Evolutionary conservation across 2,888 invertebrate genomes (phyloP), one percentile per base, ranked within the genome.

Genomic region (Melikaiella ostensackeni): DNA sequence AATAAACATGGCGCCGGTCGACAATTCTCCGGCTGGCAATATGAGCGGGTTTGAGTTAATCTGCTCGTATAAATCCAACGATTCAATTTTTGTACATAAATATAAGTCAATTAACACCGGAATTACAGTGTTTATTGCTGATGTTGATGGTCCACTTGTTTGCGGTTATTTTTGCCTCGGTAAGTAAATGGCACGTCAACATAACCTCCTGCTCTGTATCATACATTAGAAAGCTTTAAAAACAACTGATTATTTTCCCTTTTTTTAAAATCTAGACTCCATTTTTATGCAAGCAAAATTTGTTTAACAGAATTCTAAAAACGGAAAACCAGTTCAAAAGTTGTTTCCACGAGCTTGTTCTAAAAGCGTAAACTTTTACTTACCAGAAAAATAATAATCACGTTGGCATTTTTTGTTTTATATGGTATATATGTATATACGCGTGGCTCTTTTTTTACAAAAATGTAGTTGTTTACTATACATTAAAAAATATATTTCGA

Each of bases 141-240:
- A 97, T 90, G 96, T 98, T 7, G 97, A 97, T 84, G 97, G 98
- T 0, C 98, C 98, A n/a, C 93, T 97, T 50, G 97, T 98, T 5
- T 96, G 96, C 89, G 97, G 98, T 76, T 97, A 95, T 90, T 96
- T 98, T 90, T 95, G 96, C 87, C 92, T 98, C 74, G 97, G 98
- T 98, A 93, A 92, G 92, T 89, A 46, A 59, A 76, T 77, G 1
- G 5, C 35, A 7, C 24, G 2, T 11, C 1, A 64, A 75, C 33
- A 50, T 70, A 70, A 70, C 70, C 70, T 70, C n/a, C 11, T 33
- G 27, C 27, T 70, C 66, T 27, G n/a, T 0, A 6, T 21, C 2
- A 11, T 55, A 55, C n/a, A n/a, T n/a, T 42, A 11, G 11, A 42
- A 42, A 42, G 11, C 0, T 19, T 55, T 55, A 11, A 21, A 21